These are phyloP conservation scores for Spodoptera littoralis DNA, from an alignment of 2,888 invertebrate genomes.

Conservation along the genomic window DNA sequence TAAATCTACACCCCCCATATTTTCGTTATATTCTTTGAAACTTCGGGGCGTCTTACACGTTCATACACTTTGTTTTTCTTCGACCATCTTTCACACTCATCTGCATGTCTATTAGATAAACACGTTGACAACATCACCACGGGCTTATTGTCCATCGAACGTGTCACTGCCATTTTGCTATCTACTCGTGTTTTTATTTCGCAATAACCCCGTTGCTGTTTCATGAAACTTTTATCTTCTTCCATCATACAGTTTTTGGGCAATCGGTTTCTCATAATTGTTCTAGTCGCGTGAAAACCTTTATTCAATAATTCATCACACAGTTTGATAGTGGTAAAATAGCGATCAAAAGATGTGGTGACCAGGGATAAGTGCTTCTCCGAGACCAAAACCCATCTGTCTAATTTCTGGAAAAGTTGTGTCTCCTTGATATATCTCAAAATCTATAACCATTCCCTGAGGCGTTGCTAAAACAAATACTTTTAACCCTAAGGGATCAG, in stretches of 20 bases:
- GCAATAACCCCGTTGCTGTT: conserved; percentile 4
- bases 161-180: background rate
- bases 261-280: conserved; percentile 22
- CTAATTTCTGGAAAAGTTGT: no score
- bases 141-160: background rate
- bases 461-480: conserved; percentile 21
- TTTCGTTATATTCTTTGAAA: no score
- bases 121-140: conserved; percentile 5
- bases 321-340: conserved; percentile 21
- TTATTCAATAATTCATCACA: conserved; percentile 16
- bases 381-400: conserved; percentile 2
- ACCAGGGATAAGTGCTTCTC: conserved; percentile 25
- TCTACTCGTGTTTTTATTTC: conserved; percentile 7
- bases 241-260: conserved; percentile 4
- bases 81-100: conserved; percentile 11
- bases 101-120: conserved; percentile 4
- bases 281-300: conserved; percentile 17
- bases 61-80: conserved; percentile 33
- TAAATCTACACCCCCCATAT: no score
- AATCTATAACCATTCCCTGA: conserved; percentile 19
- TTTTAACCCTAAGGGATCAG: conserved; percentile 10
- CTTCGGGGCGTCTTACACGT: no score
- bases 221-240: conserved; percentile 6
- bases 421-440: conserved; percentile 7
- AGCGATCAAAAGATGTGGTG: conserved; percentile 25